These are phyloP conservation scores for Dinomys branickii DNA, from an alignment of 2,113 vertebrate species.

Conservation along the genomic window DNA sequence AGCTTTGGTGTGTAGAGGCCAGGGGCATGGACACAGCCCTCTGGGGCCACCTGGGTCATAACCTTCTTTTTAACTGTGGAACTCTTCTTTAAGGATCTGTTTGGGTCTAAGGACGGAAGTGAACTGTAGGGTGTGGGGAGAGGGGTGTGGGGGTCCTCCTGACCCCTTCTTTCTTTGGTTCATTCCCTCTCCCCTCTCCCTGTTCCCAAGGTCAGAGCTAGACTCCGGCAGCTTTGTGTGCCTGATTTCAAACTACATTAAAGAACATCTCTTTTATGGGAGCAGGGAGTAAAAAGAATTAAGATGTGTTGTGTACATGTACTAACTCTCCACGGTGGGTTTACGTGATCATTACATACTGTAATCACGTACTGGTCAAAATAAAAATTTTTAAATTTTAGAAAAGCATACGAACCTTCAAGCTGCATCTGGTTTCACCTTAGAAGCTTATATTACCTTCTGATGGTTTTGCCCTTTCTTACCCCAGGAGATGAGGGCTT, in stretches of 20 bases:
- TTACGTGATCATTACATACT: neutral
- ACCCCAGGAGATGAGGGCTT: neutral
- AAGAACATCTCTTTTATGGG: neutral
- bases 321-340: neutral
- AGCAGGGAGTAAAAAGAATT: neutral
- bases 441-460: neutral
- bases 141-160: too few relatives aligned
- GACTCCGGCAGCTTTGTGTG: neutral
- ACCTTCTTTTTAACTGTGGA: neutral
- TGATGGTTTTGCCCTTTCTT: slow-evolving; percentile 15
- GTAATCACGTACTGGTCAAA: neutral
- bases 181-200: too few relatives aligned
- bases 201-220: too few relatives aligned
- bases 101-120: neutral
- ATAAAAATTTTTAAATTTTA: neutral
- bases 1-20: neutral
- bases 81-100: neutral
- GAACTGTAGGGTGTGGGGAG: neutral
- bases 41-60: neutral
- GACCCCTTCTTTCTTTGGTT: too few relatives aligned
- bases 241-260: neutral
- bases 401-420: neutral
- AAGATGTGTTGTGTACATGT: neutral
- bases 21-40: neutral
- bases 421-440: neutral